Evolutionary conservation across 2,113 vertebrate genomes (phyloP), one percentile per base, ranked within the genome.

Genomic region (Cynoglossus semilaevis): DNA sequence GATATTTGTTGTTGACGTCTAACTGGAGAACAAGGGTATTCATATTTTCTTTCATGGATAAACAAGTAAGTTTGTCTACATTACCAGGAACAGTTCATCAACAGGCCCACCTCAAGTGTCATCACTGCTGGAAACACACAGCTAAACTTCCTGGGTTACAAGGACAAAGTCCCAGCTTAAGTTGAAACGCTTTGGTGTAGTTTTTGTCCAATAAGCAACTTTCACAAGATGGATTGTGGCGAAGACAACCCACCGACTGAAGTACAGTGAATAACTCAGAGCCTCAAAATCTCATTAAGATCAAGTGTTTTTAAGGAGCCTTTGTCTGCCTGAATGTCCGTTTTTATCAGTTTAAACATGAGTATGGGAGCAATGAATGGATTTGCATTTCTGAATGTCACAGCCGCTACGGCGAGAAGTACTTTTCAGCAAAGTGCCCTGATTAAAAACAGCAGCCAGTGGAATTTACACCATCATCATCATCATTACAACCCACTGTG

Each of bases 1-100:
- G 61, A 55, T 35, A 55, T 16, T 56, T 22, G 35, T 45, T 60
- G 42, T 54, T 11, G 46, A 46, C 56, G 65, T 72, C 70, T 57
- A 61, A 80, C 45, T 9, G 12, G 38, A 58, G 63, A 74, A 66
- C 34, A 58, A 45, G 73, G 66, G 52, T 9, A 36, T 45, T 63
- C 66, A 35, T 58, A 45, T 74, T 60, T 63, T n/a, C n/a, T n/a
- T n/a, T 62, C 49, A 18, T 42, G 17, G 45, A 14, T 41, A 41
- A 13, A 41, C 14, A 1, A 41, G 38, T 5, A 41, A 13, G 38
- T 41, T 41, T 41, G 38, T 14, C 38, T 13, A 13, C 4, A 10
- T 9, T 41, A 41, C 38, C 38, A 12, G 38, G 12, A 41, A 15
- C 42, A 43, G 42, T 15, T 14, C 8, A n/a, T 43, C 3, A 47